Evolutionary conservation across 2,888 invertebrate species (phyloP).

Genomic region (Tortrix viridana): DNA sequence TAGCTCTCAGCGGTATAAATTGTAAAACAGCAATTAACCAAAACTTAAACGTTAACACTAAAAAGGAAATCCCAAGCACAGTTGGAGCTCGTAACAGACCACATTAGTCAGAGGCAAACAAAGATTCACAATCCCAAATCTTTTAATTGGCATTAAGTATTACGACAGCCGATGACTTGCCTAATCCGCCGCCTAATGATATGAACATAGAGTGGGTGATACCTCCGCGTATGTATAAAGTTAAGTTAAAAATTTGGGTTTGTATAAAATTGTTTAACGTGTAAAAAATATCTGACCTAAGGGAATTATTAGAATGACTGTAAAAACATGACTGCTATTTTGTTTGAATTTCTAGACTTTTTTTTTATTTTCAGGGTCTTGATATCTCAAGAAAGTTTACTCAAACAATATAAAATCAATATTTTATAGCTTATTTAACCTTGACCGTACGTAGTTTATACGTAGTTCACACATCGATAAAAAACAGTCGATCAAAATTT

Average conservation of each 20-base stretch:
- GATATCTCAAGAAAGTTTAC: too few relatives aligned
- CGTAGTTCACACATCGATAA: too few relatives aligned
- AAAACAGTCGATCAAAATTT: too few relatives aligned
- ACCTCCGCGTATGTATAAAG: constrained; percentile 10
- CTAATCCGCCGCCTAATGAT: constrained; percentile 69
- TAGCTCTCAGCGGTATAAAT: neutral
- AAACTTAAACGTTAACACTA: neutral
- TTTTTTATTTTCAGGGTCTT: too few relatives aligned
- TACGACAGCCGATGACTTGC: constrained; percentile 82
- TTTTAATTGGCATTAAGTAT: constrained; percentile 84
- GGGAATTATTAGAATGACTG: too few relatives aligned
- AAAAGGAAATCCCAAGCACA: constrained; percentile 39
- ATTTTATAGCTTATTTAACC: too few relatives aligned
- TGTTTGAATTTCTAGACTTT: too few relatives aligned
- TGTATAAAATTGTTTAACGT: too few relatives aligned
- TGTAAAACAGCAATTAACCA: neutral
- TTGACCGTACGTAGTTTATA: too few relatives aligned
- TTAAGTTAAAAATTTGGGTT: neutral
- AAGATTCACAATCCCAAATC: constrained; percentile 80
- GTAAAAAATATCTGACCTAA: too few relatives aligned
- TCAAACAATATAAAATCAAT: too few relatives aligned
- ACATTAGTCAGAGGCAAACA: constrained; percentile 78
- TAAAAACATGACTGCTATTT: too few relatives aligned
- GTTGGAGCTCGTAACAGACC: constrained; percentile 57
- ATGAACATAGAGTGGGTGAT: constrained; percentile 61